Percentiles rank a stretch among this genome's conserved stretches.
phyloP scores from a whole-genome alignment of 1,140 invertebrate genomes.

The Protaetia brevitarsis region DNA sequence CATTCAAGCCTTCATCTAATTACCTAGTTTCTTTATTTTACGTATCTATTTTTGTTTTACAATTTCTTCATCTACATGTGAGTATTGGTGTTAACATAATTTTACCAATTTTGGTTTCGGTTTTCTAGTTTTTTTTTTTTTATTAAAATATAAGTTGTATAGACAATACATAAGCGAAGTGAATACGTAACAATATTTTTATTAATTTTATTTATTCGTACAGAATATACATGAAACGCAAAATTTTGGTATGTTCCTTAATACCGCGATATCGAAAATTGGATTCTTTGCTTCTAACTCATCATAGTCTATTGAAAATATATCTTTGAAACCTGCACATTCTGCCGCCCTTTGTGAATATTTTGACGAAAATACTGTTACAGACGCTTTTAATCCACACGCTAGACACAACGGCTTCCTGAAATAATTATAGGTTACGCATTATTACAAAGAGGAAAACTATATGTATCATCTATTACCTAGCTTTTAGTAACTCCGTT shows the following conservation, averaged over 20 bases:
- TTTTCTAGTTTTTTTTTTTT: too few species aligned
- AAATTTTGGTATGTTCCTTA: conserved; percentile 44
- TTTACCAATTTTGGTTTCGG: too few species aligned
- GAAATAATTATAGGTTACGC: too few species aligned
- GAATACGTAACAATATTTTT: background rate
- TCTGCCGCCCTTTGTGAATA: conserved; percentile 27
- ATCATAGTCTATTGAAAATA: conserved; percentile 22
- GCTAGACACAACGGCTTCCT: conserved; percentile 25
- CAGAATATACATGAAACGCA: conserved; percentile 26
- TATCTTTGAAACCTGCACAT: conserved; percentile 25
- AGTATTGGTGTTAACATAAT: too few species aligned
- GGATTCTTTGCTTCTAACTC: conserved; percentile 30
- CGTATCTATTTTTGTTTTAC: too few species aligned
- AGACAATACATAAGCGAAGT: too few species aligned
- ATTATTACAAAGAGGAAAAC: too few species aligned
- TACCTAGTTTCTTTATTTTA: too few species aligned
- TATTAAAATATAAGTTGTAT: too few species aligned
- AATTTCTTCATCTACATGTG: too few species aligned
- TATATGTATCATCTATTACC: conserved; percentile 32
- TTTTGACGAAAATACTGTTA: conserved; percentile 28
- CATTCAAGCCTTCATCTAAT: too few species aligned
- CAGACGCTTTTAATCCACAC: conserved; percentile 25
- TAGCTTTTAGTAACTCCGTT: conserved; percentile 48
- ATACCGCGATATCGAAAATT: conserved; percentile 48
- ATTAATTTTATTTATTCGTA: background rate